Percentiles rank a stretch among this genome's conserved stretches.
Conservation (phyloP, 1,140 invertebrate species). For the Zaprionus africanus region DNA sequence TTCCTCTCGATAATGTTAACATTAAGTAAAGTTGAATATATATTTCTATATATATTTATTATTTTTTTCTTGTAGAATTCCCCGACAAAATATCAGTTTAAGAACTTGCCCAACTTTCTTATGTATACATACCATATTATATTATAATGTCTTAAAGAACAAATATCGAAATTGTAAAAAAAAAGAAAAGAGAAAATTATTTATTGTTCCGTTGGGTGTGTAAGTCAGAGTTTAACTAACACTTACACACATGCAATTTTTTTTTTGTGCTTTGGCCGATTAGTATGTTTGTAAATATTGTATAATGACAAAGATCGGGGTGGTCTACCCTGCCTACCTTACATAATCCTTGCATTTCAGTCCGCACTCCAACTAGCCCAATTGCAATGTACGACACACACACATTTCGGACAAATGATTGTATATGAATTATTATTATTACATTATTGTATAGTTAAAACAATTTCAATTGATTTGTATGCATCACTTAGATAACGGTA, state of each 20-base stretch:
- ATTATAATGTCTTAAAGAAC: slow-evolving; percentile 25
- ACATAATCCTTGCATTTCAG: slow-evolving; percentile 17
- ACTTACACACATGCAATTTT: slow-evolving; percentile 30
- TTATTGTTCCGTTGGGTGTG: slow-evolving; percentile 21
- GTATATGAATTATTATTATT: slow-evolving; percentile 38
- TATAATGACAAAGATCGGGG: slow-evolving; percentile 47
- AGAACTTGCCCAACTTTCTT: slow-evolving; percentile 25
- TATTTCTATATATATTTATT: not conserved
- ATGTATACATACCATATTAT: slow-evolving; percentile 22
- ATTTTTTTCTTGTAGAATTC: slow-evolving; percentile 13
- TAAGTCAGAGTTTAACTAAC: slow-evolving; percentile 45
- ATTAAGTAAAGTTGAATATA: slow-evolving; percentile 23
- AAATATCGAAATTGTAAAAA: slow-evolving; percentile 33
- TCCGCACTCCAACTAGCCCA: slow-evolving; percentile 38
- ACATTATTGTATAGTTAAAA: slow-evolving; percentile 51
- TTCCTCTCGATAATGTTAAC: slow-evolving; percentile 28
- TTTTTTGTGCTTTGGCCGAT: slow-evolving; percentile 46
- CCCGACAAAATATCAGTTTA: slow-evolving; percentile 26
- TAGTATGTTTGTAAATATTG: slow-evolving; percentile 70
- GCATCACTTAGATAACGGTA: slow-evolving; percentile 45
- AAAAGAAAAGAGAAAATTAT: slow-evolving; percentile 5
- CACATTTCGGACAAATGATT: not conserved
- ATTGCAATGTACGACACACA: slow-evolving; percentile 17
- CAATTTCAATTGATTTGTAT: slow-evolving; percentile 48
- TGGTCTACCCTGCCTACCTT: slow-evolving; percentile 11